Base-by-base conservation (phyloP, 1,140 invertebrate species). In the Microplitis mediator region DNA sequence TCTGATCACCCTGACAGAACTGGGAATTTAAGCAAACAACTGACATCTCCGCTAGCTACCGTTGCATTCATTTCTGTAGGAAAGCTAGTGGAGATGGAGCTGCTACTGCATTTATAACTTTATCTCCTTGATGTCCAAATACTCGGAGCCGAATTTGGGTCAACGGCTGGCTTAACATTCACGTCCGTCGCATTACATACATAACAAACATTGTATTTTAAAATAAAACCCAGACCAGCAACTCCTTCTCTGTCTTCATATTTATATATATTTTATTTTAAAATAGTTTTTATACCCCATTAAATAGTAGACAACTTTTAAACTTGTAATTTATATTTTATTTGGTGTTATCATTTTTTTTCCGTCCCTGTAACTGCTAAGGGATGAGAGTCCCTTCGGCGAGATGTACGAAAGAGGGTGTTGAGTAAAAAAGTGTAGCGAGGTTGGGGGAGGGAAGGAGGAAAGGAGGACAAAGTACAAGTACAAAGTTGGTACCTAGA, bases 1-100 rank as follows among this genome's bases (percentile, higher is more conserved):
- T 72, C 60, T 58, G 71, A 72, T 36, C 64, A 61, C 67, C 54
- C 11, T 45, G 39, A 45, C 39, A 45, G 39, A 45, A 45, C 39
- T 11, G 39, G 39, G 39, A 45, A 45, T 34, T 50, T 13, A 35
- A 51, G 36, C 71, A 35, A 69, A 64, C 62, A 45, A 23, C 62
- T 64, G 62, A 23, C 62, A 36, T 45, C 23, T 23, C 35, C 39
- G 8, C 39, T 11, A 6, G 39, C 39, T 45, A 45, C 62, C 32
- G n/a, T 35, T 62, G 32, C 6, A 9, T 6, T 31, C 60, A 9
- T 62, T 32, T 62, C 9, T 6, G 3, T 45, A 45, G 39, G 39
- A 6, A 45, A 45, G 5, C 39, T 45, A 45, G 39, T 45, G 39
- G 8, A 45, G 11, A 6, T 45, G 39, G 6, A 45, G 8, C 39